Evolutionary conservation across 1,140 invertebrate species (phyloP), one percentile per base, ranked within the genome.

Genomic region (Anthonomus grandis): DNA sequence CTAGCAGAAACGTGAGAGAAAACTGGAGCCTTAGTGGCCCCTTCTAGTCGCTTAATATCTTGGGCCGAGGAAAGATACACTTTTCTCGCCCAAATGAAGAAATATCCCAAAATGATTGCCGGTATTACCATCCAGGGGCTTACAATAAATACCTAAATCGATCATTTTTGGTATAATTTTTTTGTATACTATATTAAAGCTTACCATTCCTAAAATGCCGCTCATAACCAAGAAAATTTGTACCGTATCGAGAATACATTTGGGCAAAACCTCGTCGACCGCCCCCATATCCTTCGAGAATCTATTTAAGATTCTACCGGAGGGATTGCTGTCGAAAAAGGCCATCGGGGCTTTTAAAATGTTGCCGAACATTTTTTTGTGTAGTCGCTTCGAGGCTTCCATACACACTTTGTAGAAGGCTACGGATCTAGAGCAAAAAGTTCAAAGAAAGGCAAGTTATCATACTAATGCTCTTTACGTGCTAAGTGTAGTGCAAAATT

Each of bases 231-330:
- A 68, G 41, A 82, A 81, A 6, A 86, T 80, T 66, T 84, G 82
- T 2, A 90, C 76, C 46, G 89, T 85, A 70, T 96, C 93, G 48
- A 93, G 78, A 47, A 87, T 80, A 12, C 83, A 79, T 39, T 79
- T 76, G 42, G 94, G 93, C n/a, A 97, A 73, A 1, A 87, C 68
- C 73, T 97, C 93, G 69, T 96, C 94, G 62, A 95, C 83, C 0
- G 85, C 81, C 0, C 89, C 88, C 69, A 89, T 82, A 60, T 90
- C 87, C 71, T 89, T 89, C 2, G 86, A 84, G 62, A 90, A 90
- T 34, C 87, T 72, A 68, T 89, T 90, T 1, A 90, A 69, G 13
- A 89, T 87, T 39, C 86, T 70, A n/a, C 62, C 62, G 15, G 51
- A 55, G 39, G 83, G 82, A 60, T 79, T 85, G 9, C 68, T 70